A percentile compares a stretch with the other conserved stretches of the same genome.
These are phyloP conservation scores for Brassicogethes aeneus DNA, from an alignment of 2,888 invertebrate species.

Conservation along the genomic window DNA sequence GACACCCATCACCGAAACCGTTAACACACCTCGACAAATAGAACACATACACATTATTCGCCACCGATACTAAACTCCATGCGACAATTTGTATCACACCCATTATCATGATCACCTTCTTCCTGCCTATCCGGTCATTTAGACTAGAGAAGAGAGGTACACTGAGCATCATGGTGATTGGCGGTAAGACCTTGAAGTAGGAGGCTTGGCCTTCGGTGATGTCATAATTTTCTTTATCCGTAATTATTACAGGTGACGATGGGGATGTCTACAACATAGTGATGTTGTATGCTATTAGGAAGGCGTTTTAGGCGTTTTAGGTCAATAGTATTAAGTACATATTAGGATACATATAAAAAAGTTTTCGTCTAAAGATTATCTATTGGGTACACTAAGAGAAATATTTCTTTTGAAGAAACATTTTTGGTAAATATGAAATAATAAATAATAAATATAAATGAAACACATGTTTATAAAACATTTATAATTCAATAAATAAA, in stretches of 20 bases:
- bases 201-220: slow-evolving; percentile 31
- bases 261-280: slow-evolving; percentile 30
- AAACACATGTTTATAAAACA: no score
- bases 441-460: no score
- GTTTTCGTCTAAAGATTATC: no score
- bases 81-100: slow-evolving; percentile 25
- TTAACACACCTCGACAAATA: slow-evolving; percentile 25
- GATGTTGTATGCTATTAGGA: no score
- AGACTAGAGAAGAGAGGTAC: slow-evolving; percentile 23
- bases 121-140: slow-evolving; percentile 29
- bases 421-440: no score
- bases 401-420: no score
- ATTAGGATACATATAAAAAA: no score
- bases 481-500: no score
- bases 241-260: slow-evolving; percentile 28
- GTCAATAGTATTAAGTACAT: no score
- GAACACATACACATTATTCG: slow-evolving; percentile 24
- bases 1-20: slow-evolving; percentile 25
- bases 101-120: slow-evolving; percentile 24
- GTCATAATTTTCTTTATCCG: slow-evolving; percentile 24
- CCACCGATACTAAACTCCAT: slow-evolving; percentile 21
- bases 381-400: no score
- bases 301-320: no score
- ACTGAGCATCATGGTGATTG: slow-evolving; percentile 22
- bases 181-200: slow-evolving; percentile 30